Evolutionary conservation across 2,888 invertebrate genomes (phyloP).

Genomic region (Halictus quadricinctus): DNA sequence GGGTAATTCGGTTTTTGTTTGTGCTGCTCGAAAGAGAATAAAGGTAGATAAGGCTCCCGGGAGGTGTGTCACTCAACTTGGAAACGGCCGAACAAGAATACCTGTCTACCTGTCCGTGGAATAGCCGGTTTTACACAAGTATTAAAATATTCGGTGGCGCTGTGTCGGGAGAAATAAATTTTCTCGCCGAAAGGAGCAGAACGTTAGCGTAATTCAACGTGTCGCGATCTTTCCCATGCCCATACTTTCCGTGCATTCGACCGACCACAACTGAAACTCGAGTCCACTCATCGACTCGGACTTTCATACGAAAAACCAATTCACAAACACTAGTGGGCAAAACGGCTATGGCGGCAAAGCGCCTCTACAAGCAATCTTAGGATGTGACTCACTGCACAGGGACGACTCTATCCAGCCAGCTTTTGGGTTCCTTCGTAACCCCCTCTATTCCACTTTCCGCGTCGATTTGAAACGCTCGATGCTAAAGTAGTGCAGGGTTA

Average conservation of each 20-base stretch:
- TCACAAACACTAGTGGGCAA: slow-evolving; percentile 56
- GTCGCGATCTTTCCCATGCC: slow-evolving; percentile 20
- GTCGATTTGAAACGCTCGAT: neutral
- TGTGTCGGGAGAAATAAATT: slow-evolving; percentile 23
- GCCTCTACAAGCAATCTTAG: slow-evolving; percentile 67
- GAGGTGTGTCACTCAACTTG: slow-evolving; percentile 56
- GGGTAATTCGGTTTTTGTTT: neutral
- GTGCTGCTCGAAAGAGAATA: neutral
- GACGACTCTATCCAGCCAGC: slow-evolving; percentile 41
- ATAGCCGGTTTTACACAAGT: slow-evolving; percentile 55
- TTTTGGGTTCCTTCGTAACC: slow-evolving; percentile 33
- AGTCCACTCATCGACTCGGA: slow-evolving; percentile 39
- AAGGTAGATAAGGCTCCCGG: slow-evolving; percentile 15
- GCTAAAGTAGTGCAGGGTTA: neutral
- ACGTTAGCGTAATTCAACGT: slow-evolving; percentile 12
- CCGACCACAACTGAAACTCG: slow-evolving; percentile 49
- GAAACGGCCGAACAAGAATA: slow-evolving; percentile 36
- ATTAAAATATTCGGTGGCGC: slow-evolving; percentile 51
- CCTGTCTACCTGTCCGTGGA: slow-evolving; percentile 49
- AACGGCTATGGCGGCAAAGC: slow-evolving; percentile 61
- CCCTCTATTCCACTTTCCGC: neutral
- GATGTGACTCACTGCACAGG: slow-evolving; percentile 70
- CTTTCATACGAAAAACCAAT: slow-evolving; percentile 62
- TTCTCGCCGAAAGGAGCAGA: slow-evolving; percentile 11
- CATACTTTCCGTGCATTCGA: slow-evolving; percentile 48